Base-by-base conservation (phyloP, 2,113 vertebrate species). In the Cephalopterus ornatus region DNA sequence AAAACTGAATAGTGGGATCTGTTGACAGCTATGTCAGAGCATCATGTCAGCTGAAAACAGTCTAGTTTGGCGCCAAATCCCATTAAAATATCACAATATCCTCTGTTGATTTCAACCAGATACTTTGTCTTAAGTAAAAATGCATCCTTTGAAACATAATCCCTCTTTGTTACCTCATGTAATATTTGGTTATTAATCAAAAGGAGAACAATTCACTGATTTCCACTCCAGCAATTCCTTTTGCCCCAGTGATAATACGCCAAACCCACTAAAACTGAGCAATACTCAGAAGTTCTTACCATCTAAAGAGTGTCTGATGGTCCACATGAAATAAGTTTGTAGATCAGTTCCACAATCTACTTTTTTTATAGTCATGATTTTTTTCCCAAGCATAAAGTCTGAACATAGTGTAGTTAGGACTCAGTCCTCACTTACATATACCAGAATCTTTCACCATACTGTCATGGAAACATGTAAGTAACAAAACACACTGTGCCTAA, bases 101-200 rank as follows among this genome's bases (percentile, higher is more conserved):
- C 23, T 76, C 16, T 65, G 11, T 26, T 77, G 83, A 67, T 81
- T 86, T 74, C 35, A 74, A 39, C 5, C 14, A 88, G 71, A 83
- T 59, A 33, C 11, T 65, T 61, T 2, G 0, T 59, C 52, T 55
- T 14, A 63, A 56, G 37, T 33, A 83, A 79, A 82, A 88, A 26
- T 24, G 5, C 18, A 41, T 27, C 6, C 7, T 77, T 41, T 92
- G 52, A 80, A 93, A 53, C 44, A 8, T 17, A 35, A 47, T 33
- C 14, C 0, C 1, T 73, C 26, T 16, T 73, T 90, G 5, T 83
- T 82, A 65, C 2, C 14, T 76, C 33, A 30, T 0, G 0, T 24
- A 52, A 65, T 39, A 47, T 22, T 87, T 66, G 11, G 3, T 35
- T 66, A 39, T 33, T 79, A 76, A 46, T 6, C 3, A 67, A 35